A percentile compares a stretch with the other conserved stretches of the same genome.
Evolutionary conservation across 2,797 vertebrate species (phyloP).

Genomic region (Limosa lapponica): DNA sequence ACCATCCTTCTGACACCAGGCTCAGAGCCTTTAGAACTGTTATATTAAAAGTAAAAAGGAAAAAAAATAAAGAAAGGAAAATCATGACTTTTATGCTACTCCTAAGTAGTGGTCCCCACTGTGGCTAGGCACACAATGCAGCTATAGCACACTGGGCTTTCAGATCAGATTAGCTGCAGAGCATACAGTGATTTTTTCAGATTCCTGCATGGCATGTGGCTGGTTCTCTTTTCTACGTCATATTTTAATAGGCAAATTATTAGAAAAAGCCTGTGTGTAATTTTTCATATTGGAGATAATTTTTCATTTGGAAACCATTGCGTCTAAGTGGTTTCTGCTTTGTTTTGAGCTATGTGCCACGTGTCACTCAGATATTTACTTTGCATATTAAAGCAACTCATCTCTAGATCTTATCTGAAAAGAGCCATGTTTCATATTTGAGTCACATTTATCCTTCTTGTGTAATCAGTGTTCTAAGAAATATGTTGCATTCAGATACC

Average conservation of each 20-base stretch:
- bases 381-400: background rate
- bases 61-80: background rate
- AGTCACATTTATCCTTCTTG: slow-evolving; percentile 18
- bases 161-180: background rate
- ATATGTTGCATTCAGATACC: background rate
- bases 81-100: background rate
- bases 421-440: background rate
- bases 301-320: background rate
- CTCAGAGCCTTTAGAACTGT: background rate
- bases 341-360: background rate
- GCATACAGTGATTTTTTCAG: background rate
- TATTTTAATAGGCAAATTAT: background rate
- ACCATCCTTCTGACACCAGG: background rate
- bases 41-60: background rate
- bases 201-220: background rate
- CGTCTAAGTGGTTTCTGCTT: background rate
- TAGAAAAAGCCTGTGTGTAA: background rate
- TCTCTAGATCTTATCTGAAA: slow-evolving; percentile 17
- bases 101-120: background rate
- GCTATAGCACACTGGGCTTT: background rate
- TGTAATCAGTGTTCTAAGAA: slow-evolving; percentile 10
- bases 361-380: slow-evolving; percentile 14
- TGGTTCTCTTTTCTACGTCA: background rate
- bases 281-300: background rate
- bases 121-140: background rate